Percentiles rank a stretch among this genome's conserved stretches.
These are phyloP conservation scores for Chironomus striatipennis DNA, from an alignment of 1,140 invertebrate genomes.

Conservation along the genomic window DNA sequence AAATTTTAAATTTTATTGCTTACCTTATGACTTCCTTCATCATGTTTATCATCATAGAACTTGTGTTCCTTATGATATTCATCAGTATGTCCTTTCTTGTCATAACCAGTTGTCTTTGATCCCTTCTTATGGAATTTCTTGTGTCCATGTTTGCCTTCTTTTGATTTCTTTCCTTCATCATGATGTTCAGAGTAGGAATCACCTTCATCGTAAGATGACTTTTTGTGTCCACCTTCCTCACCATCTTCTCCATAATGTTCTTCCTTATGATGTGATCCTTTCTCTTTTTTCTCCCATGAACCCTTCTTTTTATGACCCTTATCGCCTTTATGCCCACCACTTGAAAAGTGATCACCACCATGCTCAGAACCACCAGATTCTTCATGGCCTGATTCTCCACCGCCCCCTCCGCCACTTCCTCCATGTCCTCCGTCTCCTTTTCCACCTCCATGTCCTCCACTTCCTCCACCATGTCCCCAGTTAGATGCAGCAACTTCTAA, in stretches of 20 bases:
- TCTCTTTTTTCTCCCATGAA: slow-evolving; percentile 44
- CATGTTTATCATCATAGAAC: slow-evolving; percentile 67
- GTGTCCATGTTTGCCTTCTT: slow-evolving; percentile 58
- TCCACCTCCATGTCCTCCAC: background rate
- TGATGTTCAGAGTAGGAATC: slow-evolving; percentile 52
- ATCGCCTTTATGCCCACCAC: slow-evolving; percentile 47
- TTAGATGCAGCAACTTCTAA: background rate
- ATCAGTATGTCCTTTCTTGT: slow-evolving; percentile 72
- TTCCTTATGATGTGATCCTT: slow-evolving; percentile 56
- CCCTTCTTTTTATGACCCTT: slow-evolving; percentile 49
- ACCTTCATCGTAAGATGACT: slow-evolving; percentile 51
- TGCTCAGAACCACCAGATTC: slow-evolving; percentile 42
- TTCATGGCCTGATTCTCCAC: slow-evolving; percentile 26
- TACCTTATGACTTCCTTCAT: slow-evolving; percentile 58
- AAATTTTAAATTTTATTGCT: no score
- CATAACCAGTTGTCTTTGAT: slow-evolving; percentile 60
- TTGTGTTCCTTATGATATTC: slow-evolving; percentile 72
- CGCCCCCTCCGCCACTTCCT: no score
- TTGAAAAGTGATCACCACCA: slow-evolving; percentile 42
- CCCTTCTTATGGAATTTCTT: slow-evolving; percentile 60
- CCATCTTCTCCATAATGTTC: slow-evolving; percentile 49
- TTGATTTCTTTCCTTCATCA: slow-evolving; percentile 45
- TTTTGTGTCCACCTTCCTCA: slow-evolving; percentile 52
- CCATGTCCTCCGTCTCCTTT: no score
- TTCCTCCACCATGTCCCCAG: background rate